Conservation (phyloP, 2,797 vertebrate genomes). For the Acrossocheilus fasciatus region DNA sequence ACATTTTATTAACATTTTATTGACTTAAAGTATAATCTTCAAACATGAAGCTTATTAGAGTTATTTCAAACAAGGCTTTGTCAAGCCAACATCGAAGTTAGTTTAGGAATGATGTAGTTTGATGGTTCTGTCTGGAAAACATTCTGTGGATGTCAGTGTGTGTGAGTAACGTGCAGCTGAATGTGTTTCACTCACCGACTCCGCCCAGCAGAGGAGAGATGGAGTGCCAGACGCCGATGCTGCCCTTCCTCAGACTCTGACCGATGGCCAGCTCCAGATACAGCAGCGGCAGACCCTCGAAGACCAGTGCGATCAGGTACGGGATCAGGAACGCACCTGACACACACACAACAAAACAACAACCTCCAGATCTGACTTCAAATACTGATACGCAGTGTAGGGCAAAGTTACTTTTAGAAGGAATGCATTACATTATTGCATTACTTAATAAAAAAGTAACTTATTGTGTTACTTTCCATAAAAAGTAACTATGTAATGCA, state of each 20-base stretch:
- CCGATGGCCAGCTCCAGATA: slow-evolving; percentile 90
- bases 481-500: too few relatives aligned
- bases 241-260: slow-evolving; percentile 85
- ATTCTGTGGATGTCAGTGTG: neutral
- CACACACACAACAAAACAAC: slow-evolving; percentile 26
- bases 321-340: slow-evolving; percentile 93
- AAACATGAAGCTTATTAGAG: too few relatives aligned
- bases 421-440: too few relatives aligned
- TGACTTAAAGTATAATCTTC: too few relatives aligned
- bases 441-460: too few relatives aligned
- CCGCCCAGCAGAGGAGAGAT: slow-evolving; percentile 88
- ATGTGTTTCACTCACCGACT: slow-evolving; percentile 76
- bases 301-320: slow-evolving; percentile 85
- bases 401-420: neutral
- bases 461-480: too few relatives aligned
- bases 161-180: neutral
- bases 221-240: slow-evolving; percentile 84
- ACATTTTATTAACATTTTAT: too few relatives aligned
- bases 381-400: neutral
- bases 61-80: neutral
- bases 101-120: neutral
- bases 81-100: neutral
- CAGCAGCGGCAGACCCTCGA: slow-evolving; percentile 89
- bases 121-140: too few relatives aligned
- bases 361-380: neutral